Evolutionary conservation across 2,888 invertebrate species (phyloP).

Genomic region (Ceratothoa steindachneri): DNA sequence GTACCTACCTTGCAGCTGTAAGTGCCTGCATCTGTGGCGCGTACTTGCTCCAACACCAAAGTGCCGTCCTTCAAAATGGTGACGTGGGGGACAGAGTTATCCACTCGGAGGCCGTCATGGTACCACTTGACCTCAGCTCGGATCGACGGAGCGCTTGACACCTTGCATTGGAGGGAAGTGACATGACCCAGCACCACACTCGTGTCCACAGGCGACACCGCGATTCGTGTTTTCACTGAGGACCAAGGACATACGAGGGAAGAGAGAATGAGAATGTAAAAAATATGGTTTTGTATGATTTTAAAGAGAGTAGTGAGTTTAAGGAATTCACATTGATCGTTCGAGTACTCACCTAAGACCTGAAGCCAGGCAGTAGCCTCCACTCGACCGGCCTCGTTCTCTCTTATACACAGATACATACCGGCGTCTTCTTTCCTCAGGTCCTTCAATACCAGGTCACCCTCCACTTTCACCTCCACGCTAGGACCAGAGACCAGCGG

Average conservation of each 20-base stretch:
- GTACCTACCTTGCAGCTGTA: constrained; percentile 73
- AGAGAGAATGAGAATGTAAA: too few species aligned
- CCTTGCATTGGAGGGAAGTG: constrained; percentile 88
- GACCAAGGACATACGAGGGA: constrained; percentile 23
- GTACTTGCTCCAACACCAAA: constrained; percentile 78
- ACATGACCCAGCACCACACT: constrained; percentile 86
- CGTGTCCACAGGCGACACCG: constrained; percentile 87
- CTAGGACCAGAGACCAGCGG: neutral
- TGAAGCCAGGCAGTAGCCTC: constrained; percentile 75
- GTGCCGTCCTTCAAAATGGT: constrained; percentile 69
- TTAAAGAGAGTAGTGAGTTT: too few species aligned
- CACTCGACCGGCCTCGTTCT: constrained; percentile 83
- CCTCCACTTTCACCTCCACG: constrained; percentile 69
- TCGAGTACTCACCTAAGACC: constrained; percentile 72
- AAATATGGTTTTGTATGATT: too few species aligned
- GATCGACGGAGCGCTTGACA: constrained; percentile 83
- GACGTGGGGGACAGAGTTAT: constrained; percentile 47
- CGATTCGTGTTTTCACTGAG: constrained; percentile 58
- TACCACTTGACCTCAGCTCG: constrained; percentile 61
- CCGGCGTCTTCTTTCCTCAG: constrained; percentile 79
- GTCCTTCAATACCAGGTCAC: constrained; percentile 81
- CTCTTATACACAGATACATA: constrained; percentile 79
- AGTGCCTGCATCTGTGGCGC: constrained; percentile 87
- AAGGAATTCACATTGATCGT: too few species aligned
- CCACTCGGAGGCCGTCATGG: constrained; percentile 36